Evolutionary conservation across 2,113 vertebrate species (phyloP).

Genomic region (Stegostoma tigrinum): DNA sequence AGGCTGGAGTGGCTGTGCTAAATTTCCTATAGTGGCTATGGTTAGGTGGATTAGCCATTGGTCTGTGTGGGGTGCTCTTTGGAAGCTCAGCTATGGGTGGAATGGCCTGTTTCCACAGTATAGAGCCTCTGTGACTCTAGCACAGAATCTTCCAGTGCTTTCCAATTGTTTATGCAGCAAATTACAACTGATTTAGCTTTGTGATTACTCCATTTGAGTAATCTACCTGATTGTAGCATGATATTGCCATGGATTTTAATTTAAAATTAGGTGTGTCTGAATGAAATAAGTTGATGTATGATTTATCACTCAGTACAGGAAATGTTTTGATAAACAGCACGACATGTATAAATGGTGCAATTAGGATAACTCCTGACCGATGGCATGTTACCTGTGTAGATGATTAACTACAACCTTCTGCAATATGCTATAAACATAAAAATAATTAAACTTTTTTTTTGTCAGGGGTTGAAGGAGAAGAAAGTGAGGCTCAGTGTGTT

Average conservation of each 20-base stretch:
- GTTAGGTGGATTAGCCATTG: too few species aligned
- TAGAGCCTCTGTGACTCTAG: too few species aligned
- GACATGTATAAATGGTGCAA: background rate
- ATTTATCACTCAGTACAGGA: background rate
- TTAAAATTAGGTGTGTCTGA: background rate
- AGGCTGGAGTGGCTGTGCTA: too few species aligned
- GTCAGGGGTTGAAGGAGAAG: background rate
- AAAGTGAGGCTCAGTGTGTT: background rate
- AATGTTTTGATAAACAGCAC: background rate
- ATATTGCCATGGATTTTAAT: background rate
- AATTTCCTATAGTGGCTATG: too few species aligned
- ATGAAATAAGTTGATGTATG: background rate
- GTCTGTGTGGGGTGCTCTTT: too few species aligned
- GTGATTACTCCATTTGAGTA: background rate
- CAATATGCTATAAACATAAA: background rate
- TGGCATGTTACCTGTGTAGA: background rate
- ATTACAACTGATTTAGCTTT: background rate
- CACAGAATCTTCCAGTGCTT: background rate
- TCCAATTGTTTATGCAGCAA: background rate
- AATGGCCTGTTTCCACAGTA: too few species aligned
- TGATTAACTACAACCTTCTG: background rate
- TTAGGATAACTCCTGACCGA: background rate
- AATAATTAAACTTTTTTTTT: background rate
- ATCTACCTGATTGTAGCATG: background rate
- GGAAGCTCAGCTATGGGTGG: too few species aligned